These are phyloP conservation scores for Kryptopterus vitreolus DNA, from an alignment of 2,797 vertebrate genomes.

Conservation along the genomic window DNA sequence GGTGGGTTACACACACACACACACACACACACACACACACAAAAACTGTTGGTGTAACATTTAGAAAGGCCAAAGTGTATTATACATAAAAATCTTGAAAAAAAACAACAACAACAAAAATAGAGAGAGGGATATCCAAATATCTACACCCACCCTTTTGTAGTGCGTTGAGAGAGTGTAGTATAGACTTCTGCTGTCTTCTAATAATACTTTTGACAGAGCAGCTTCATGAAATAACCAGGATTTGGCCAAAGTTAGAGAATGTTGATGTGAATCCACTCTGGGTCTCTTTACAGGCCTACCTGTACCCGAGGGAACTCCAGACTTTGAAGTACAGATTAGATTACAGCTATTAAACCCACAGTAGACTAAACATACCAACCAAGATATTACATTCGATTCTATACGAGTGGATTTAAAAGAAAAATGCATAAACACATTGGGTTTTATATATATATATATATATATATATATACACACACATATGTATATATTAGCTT, in stretches of 20 bases:
- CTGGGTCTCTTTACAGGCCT: not conserved
- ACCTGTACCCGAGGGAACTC: not conserved
- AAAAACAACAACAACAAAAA: too few species aligned
- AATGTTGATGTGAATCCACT: conserved; percentile 13
- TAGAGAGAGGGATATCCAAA: not conserved
- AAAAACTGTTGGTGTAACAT: not conserved
- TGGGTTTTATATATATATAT: not conserved
- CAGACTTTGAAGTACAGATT: not conserved
- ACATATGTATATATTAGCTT: too few species aligned
- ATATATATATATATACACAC: too few species aligned
- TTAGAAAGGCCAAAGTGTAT: not conserved
- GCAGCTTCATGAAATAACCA: not conserved
- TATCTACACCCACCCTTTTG: not conserved
- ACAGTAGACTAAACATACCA: not conserved
- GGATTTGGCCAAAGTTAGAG: not conserved
- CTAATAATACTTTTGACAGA: not conserved
- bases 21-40: not conserved
- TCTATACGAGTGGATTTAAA: not conserved
- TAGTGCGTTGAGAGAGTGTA: not conserved
- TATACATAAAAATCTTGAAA: not conserved
- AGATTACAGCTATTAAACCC: not conserved
- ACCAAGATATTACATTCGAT: not conserved
- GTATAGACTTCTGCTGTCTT: not conserved
- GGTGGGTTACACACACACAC: not conserved
- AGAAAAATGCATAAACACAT: not conserved